These are phyloP conservation scores for Scomber colias DNA, from an alignment of 2,113 vertebrate genomes.

Conservation along the genomic window DNA sequence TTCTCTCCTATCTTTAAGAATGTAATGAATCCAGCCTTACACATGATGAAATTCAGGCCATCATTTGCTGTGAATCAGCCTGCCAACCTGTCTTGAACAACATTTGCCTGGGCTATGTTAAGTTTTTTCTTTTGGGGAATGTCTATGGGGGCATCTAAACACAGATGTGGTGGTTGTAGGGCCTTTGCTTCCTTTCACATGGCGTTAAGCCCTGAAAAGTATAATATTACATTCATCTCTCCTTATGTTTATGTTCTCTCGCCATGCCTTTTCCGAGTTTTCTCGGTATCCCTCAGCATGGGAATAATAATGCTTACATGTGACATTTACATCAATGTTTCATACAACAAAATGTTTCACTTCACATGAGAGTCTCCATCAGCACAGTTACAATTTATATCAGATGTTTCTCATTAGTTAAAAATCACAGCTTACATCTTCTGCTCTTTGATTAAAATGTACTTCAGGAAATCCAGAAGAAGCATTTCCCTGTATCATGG, in stretches of 20 bases:
- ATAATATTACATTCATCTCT: conserved; percentile 40
- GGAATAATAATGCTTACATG: conserved; percentile 7
- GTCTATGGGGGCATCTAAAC: conserved; percentile 18
- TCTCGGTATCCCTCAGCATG: conserved; percentile 14
- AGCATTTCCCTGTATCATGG: not conserved
- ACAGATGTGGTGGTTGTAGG: conserved; percentile 55
- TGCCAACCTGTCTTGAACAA: too few relatives aligned
- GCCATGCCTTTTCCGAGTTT: conserved; percentile 17
- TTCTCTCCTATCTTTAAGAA: too few relatives aligned
- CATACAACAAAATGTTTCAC: conserved; percentile 14
- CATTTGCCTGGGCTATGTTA: not conserved
- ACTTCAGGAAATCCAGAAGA: not conserved
- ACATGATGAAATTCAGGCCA: too few relatives aligned
- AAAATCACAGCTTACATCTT: conserved; percentile 15
- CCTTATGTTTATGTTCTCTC: conserved; percentile 39
- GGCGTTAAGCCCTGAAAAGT: conserved; percentile 31
- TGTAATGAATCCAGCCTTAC: too few relatives aligned
- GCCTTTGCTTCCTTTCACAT: conserved; percentile 38
- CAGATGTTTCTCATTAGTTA: not conserved
- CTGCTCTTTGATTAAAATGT: not conserved
- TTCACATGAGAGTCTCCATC: not conserved
- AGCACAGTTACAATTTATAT: not conserved
- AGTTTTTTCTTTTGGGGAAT: conserved; percentile 8
- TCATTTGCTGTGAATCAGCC: too few relatives aligned
- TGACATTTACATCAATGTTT: conserved; percentile 6